phyloP scores from a whole-genome alignment of 1,140 invertebrate species.

The Magallana gigas region DNA sequence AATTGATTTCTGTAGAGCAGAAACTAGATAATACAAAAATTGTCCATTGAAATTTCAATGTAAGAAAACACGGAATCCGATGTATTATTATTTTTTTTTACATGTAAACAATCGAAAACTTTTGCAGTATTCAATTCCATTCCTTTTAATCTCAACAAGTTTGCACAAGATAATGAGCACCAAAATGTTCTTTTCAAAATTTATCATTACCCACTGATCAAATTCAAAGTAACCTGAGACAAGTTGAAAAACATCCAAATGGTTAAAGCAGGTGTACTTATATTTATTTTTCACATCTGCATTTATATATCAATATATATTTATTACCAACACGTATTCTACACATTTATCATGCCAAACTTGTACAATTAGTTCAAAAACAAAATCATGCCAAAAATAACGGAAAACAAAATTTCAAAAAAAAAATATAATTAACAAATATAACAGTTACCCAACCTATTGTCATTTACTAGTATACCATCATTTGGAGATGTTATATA shows the following conservation, averaged over 20 bases:
- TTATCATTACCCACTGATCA: too few relatives aligned
- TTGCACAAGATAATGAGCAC: too few relatives aligned
- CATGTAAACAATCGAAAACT: background rate
- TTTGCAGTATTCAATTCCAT: too few relatives aligned
- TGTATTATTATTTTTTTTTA: background rate
- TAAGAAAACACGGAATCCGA: background rate
- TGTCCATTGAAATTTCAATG: background rate
- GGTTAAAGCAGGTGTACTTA: too few relatives aligned
- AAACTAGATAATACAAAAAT: background rate
- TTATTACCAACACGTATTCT: background rate
- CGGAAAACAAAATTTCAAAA: background rate
- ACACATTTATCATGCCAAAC: constrained; percentile 26
- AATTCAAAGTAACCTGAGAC: too few relatives aligned
- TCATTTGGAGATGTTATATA: too few relatives aligned
- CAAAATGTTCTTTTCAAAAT: too few relatives aligned
- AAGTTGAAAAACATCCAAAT: too few relatives aligned
- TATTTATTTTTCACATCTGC: background rate
- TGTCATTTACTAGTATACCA: background rate
- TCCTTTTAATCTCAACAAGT: too few relatives aligned
- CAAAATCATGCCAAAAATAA: constrained; percentile 12
- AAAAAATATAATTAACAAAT: background rate
- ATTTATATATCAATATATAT: background rate
- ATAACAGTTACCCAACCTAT: background rate
- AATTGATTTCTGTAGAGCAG: background rate
- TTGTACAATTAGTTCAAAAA: background rate